Conservation (phyloP, 1,140 invertebrate species). For the Pseudomyrmex pallidus region DNA sequence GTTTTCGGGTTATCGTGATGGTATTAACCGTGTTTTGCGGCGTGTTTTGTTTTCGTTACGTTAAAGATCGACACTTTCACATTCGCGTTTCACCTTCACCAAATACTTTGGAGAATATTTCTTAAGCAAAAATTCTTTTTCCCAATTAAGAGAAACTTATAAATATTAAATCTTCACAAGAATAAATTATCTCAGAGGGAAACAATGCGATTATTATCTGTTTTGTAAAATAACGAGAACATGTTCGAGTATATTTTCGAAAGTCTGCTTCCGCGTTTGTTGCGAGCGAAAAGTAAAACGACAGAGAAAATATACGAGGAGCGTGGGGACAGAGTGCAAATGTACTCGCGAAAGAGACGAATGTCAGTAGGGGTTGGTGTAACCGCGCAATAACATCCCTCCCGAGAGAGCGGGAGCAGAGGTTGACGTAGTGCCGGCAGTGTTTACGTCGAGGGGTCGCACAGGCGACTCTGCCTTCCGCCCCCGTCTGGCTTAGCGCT, state of each 20-base stretch:
- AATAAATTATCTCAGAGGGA: too few relatives aligned
- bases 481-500: conserved; percentile 79
- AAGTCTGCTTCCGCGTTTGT: conserved; percentile 6
- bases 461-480: conserved; percentile 46
- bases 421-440: conserved; percentile 73
- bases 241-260: background rate
- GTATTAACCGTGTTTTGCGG: background rate
- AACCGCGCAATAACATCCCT: conserved; percentile 80
- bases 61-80: background rate
- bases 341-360: conserved; percentile 62
- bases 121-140: too few relatives aligned
- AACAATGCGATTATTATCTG: too few relatives aligned
- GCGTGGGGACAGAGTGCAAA: conserved; percentile 44
- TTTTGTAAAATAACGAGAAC: too few relatives aligned
- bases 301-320: conserved; percentile 18
- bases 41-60: background rate
- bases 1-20: conserved; percentile 21
- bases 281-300: background rate
- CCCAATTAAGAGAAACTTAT: too few relatives aligned
- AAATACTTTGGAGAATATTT: too few relatives aligned
- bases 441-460: conserved; percentile 75
- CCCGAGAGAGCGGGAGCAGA: conserved; percentile 42
- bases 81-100: too few relatives aligned
- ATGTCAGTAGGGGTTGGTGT: conserved; percentile 63
- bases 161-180: too few relatives aligned